Percentiles rank a stretch among this genome's conserved stretches.
phyloP scores from a whole-genome alignment of 37 sponge, comb jelly and placozoan species.

The Chondrosia reniformis region DNA sequence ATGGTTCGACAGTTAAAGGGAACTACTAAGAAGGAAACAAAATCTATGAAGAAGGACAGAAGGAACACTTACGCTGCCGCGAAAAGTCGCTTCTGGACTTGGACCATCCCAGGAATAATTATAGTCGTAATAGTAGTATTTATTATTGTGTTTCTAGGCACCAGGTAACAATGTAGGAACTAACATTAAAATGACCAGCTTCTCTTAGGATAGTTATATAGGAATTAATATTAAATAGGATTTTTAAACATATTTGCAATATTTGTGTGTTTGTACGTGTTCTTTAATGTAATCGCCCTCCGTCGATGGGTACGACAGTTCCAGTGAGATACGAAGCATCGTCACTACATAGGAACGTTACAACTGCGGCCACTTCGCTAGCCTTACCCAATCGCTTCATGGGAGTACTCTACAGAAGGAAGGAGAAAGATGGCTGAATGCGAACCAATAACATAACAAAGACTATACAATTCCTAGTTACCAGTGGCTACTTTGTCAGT shows the following conservation, averaged over 20 bases:
- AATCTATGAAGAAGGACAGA: conserved; percentile 31
- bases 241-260: neutral
- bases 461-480: no score
- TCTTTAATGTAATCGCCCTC: conserved; percentile 43
- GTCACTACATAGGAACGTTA: conserved; percentile 70
- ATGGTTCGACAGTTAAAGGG: conserved; percentile 72
- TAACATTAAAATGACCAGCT: no score
- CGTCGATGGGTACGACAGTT: conserved; percentile 59
- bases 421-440: no score
- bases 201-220: no score
- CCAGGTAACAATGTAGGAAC: neutral
- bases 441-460: no score
- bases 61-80: conserved; percentile 30
- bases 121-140: conserved; percentile 16
- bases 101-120: conserved; percentile 38
- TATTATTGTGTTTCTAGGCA: conserved; percentile 27
- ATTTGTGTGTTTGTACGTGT: neutral
- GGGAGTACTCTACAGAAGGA: conserved; percentile 42
- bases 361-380: conserved; percentile 69
- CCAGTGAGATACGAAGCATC: conserved; percentile 82
- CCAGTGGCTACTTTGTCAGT: no score
- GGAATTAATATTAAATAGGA: no score
- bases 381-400: conserved; percentile 57
- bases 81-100: conserved; percentile 25
- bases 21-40: conserved; percentile 52